Evolutionary conservation across 2,797 vertebrate species (phyloP).

Genomic region (Scyliorhinus canicula): DNA sequence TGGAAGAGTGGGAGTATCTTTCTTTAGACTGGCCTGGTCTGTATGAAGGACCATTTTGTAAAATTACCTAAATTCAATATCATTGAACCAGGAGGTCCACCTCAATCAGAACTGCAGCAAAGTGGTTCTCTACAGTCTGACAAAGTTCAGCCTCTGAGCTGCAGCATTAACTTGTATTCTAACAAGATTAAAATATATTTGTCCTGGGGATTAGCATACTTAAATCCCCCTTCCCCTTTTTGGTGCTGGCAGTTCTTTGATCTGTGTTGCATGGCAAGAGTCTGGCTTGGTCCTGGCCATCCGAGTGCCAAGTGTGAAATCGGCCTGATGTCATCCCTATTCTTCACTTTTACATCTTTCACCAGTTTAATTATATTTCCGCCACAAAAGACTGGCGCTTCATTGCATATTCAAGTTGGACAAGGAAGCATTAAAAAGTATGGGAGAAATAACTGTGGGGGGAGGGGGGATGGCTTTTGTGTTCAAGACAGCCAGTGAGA

Average conservation of each 20-base stretch:
- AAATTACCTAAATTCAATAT: constrained; percentile 59
- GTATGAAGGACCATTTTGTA: constrained; percentile 50
- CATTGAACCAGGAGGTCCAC: constrained; percentile 61
- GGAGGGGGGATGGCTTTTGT: constrained; percentile 66
- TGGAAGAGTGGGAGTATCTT: constrained; percentile 29
- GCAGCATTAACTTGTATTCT: constrained; percentile 98
- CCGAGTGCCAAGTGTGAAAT: constrained; percentile 94
- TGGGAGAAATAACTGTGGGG: constrained; percentile 72
- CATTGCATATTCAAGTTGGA: constrained; percentile 93
- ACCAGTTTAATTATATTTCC: constrained; percentile 97
- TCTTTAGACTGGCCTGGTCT: constrained; percentile 35
- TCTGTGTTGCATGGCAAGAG: constrained; percentile 83
- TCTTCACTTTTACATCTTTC: constrained; percentile 86
- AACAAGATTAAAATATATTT: constrained; percentile 99
- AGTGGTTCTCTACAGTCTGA: constrained; percentile 74
- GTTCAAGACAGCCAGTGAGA: constrained; percentile 41
- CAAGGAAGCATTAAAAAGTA: constrained; percentile 85
- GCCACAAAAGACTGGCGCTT: constrained; percentile 83
- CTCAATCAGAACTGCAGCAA: constrained; percentile 75
- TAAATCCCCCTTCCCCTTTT: constrained; percentile 81
- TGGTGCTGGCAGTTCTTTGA: constrained; percentile 83
- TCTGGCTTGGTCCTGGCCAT: constrained; percentile 79
- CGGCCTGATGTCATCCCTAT: constrained; percentile 95
- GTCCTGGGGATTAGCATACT: constrained; percentile 99
- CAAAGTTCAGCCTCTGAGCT: constrained; percentile 86